Conservation (phyloP, 2,888 invertebrate species). For the Dendrolimus pini region DNA sequence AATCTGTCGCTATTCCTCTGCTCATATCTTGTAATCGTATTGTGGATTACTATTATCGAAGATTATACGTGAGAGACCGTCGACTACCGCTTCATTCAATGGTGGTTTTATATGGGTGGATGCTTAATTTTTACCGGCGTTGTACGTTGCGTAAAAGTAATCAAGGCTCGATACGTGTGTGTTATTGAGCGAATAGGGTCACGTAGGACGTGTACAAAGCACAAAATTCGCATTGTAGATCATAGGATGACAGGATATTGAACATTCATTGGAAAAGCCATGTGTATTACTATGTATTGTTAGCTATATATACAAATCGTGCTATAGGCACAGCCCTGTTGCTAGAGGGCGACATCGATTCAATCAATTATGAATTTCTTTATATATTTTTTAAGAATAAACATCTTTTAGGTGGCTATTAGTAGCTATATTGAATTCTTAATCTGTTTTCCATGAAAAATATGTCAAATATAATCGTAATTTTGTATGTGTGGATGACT, state of each 20-base stretch:
- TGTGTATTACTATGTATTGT: constrained; percentile 18
- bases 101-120: constrained; percentile 28
- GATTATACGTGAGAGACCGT: constrained; percentile 1
- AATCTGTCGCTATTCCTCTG: constrained; percentile 26
- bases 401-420: too few relatives aligned
- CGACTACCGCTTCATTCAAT: constrained; percentile 1
- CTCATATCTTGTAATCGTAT: constrained; percentile 9
- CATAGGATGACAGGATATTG: constrained; percentile 23
- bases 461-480: not conserved
- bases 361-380: not conserved
- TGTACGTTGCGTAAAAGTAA: constrained; percentile 32
- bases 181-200: constrained; percentile 27
- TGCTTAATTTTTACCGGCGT: constrained; percentile 34
- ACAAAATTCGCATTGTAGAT: constrained; percentile 11
- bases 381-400: too few relatives aligned
- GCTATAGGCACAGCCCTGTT: constrained; percentile 59
- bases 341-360: constrained; percentile 56
- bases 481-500: not conserved
- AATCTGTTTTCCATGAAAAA: not conserved
- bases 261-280: constrained; percentile 26
- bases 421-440: not conserved
- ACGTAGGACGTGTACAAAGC: constrained; percentile 19
- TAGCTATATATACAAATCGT: constrained; percentile 26
- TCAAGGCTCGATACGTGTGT: constrained; percentile 23
- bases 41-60: not conserved